Conservation (phyloP, 2,113 vertebrate genomes). For the Reinhardtius hippoglossoides region DNA sequence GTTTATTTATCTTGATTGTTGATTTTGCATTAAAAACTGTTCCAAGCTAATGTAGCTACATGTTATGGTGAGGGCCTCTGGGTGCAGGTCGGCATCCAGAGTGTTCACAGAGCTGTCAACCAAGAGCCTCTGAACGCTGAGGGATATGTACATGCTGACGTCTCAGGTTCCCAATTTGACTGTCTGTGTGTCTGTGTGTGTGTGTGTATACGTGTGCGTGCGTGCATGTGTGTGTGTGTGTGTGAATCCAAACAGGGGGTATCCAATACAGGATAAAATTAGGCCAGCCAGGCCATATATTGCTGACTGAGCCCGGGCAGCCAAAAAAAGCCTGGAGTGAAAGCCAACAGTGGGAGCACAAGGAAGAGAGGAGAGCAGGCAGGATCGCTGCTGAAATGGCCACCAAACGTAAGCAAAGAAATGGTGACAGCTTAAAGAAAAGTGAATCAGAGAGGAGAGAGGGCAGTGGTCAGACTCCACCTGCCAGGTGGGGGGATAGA, state of each 20-base stretch:
- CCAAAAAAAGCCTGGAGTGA: conserved; percentile 82
- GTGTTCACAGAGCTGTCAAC: conserved; percentile 40
- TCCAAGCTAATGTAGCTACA: neutral
- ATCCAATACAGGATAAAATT: conserved; percentile 85
- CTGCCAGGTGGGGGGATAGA: conserved; percentile 34
- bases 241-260: conserved; percentile 73
- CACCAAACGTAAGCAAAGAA: conserved; percentile 81
- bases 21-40: conserved; percentile 16
- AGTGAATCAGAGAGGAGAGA: conserved; percentile 8
- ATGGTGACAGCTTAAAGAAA: conserved; percentile 35
- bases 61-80: conserved; percentile 20
- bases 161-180: conserved; percentile 72
- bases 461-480: conserved; percentile 13
- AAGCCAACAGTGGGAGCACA: conserved; percentile 56
- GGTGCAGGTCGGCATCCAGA: conserved; percentile 10
- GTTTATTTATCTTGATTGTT: neutral
- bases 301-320: conserved; percentile 80
- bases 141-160: conserved; percentile 71
- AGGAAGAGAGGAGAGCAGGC: conserved; percentile 63
- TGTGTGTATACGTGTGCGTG: conserved; percentile 24
- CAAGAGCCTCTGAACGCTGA: conserved; percentile 54
- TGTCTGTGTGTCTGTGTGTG: conserved; percentile 8
- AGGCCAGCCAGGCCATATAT: conserved; percentile 79
- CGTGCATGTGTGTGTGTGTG: conserved; percentile 16
- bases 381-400: conserved; percentile 78